A percentile compares a stretch with the other conserved stretches of the same genome.
These are phyloP conservation scores for Watsonalla binaria DNA, from an alignment of 2,888 invertebrate species.

Conservation along the genomic window DNA sequence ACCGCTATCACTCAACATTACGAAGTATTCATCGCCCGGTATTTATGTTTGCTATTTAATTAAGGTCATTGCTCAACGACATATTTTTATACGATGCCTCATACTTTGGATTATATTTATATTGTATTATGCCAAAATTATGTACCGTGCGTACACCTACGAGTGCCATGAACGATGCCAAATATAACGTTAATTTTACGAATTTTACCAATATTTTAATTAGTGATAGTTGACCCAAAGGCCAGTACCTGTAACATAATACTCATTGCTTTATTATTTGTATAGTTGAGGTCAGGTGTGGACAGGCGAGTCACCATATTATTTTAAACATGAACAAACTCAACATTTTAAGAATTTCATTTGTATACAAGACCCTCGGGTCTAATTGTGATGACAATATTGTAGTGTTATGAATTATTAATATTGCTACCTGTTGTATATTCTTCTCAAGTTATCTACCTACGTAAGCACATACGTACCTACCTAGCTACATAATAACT, in stretches of 20 bases:
- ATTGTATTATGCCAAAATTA: conserved; percentile 51
- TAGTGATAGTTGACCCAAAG: conserved; percentile 37
- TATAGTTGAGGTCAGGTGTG: conserved; percentile 25
- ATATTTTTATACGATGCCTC: conserved; percentile 50
- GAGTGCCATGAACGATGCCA: conserved; percentile 46
- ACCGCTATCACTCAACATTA: conserved; percentile 33
- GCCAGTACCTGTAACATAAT: conserved; percentile 73
- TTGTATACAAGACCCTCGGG: conserved; percentile 16
- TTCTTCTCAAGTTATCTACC: conserved; percentile 9
- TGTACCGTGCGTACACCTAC: conserved; percentile 18
- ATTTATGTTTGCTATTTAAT: conserved; percentile 55
- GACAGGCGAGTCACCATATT: conserved; percentile 9
- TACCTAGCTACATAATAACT: too few relatives aligned
- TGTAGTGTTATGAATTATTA: conserved; percentile 32
- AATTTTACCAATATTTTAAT: conserved; percentile 6
- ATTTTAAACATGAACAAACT: conserved; percentile 9
- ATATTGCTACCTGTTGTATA: conserved; percentile 6
- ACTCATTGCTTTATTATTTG: conserved; percentile 56
- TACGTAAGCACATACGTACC: conserved; percentile 27
- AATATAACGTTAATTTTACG: conserved; percentile 19
- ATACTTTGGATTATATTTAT: conserved; percentile 41
- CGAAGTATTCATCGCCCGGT: conserved; percentile 69
- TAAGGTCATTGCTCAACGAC: conserved; percentile 66
- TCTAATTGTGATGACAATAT: conserved; percentile 55
- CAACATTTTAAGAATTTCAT: conserved; percentile 4